Evolutionary conservation across 1,140 invertebrate genomes (phyloP).

Genomic region (Schlechtendalia chinensis): DNA sequence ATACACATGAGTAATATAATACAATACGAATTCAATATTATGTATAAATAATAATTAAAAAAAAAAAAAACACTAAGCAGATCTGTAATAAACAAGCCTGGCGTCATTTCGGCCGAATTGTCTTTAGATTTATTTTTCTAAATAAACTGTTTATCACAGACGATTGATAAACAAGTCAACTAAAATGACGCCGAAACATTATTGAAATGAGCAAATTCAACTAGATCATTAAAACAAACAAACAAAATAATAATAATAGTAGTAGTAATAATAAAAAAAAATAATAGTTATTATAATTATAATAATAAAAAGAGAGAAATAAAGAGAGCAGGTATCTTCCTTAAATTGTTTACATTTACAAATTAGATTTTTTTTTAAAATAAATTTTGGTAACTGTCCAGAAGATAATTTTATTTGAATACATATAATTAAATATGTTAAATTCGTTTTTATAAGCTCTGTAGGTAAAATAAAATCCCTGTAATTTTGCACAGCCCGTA

Average conservation of each 20-base stretch:
- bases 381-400: slow-evolving; percentile 40
- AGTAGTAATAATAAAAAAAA: slow-evolving; percentile 36
- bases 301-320: slow-evolving; percentile 45
- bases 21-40: slow-evolving; percentile 35
- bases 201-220: slow-evolving; percentile 49
- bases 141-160: slow-evolving; percentile 45
- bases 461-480: slow-evolving; percentile 31
- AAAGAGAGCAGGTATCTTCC: slow-evolving; percentile 46
- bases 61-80: slow-evolving; percentile 46
- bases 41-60: slow-evolving; percentile 36
- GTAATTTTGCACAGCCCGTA: slow-evolving; percentile 47
- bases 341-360: slow-evolving; percentile 27
- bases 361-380: slow-evolving; percentile 8
- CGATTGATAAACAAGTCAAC: slow-evolving; percentile 38
- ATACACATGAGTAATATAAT: slow-evolving; percentile 45
- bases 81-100: slow-evolving; percentile 50
- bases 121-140: slow-evolving; percentile 36
- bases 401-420: slow-evolving; percentile 36
- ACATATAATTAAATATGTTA: slow-evolving; percentile 13
- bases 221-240: slow-evolving; percentile 50
- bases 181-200: slow-evolving; percentile 48
- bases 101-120: slow-evolving; percentile 44
- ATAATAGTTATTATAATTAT: slow-evolving; percentile 4
- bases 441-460: slow-evolving; percentile 33
- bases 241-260: slow-evolving; percentile 26